Evolutionary conservation across 2,888 invertebrate genomes (phyloP).

Genomic region (Ennomos fuscantarius): DNA sequence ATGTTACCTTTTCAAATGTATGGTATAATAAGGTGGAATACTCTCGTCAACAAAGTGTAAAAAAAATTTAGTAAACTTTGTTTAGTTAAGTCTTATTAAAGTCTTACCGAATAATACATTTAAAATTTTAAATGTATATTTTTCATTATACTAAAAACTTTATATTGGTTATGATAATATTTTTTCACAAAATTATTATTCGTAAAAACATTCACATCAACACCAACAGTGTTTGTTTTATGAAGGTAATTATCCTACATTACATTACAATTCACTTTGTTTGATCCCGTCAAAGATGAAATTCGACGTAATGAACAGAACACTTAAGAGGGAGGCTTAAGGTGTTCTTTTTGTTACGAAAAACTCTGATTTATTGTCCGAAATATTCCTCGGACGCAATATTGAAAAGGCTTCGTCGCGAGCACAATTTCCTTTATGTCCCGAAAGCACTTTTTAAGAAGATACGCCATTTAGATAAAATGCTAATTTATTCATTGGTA

Average conservation of each 20-base stretch:
- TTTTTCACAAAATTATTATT: too few species aligned
- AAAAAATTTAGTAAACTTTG: too few species aligned
- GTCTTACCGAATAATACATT: too few species aligned
- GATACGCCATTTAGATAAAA: constrained; percentile 78
- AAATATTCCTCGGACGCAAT: constrained; percentile 48
- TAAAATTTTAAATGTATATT: too few species aligned
- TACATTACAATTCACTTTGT: constrained; percentile 25
- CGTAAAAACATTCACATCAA: too few species aligned
- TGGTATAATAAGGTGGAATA: too few species aligned
- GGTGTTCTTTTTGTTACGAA: constrained; percentile 33
- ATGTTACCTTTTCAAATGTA: too few species aligned
- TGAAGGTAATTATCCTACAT: neutral
- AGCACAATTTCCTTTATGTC: constrained; percentile 43
- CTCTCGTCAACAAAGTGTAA: too few species aligned
- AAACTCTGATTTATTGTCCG: constrained; percentile 48
- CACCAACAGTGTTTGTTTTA: too few species aligned
- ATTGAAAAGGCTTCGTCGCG: constrained; percentile 49
- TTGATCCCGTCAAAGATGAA: constrained; percentile 34
- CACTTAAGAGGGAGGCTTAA: constrained; percentile 16
- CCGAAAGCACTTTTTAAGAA: constrained; percentile 74
- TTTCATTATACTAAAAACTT: too few species aligned
- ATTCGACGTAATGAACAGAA: constrained; percentile 34
- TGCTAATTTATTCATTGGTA: constrained; percentile 82
- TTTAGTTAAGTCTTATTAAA: too few species aligned
- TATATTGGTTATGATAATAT: too few species aligned